phyloP scores from a whole-genome alignment of 2,888 invertebrate genomes.

The Petrolisthes cinctipes region DNA sequence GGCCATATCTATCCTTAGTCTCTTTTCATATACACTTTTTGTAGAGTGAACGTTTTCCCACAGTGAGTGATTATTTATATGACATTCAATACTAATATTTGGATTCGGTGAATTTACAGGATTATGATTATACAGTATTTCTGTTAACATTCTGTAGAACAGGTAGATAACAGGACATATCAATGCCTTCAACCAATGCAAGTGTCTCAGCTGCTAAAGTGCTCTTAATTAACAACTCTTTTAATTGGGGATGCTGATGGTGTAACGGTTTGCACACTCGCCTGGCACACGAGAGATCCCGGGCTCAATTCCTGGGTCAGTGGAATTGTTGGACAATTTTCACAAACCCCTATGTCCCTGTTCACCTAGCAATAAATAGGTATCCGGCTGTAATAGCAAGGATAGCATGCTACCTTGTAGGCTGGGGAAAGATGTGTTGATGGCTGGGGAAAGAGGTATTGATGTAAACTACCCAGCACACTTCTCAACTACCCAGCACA shows the following conservation, averaged over 20 bases:
- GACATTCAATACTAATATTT: not conserved
- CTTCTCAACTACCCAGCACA: too few relatives aligned
- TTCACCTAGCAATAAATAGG: too few relatives aligned
- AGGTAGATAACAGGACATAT: not conserved
- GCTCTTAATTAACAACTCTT: not conserved
- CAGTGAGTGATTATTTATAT: not conserved
- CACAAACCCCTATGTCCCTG: too few relatives aligned
- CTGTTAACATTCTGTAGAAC: not conserved
- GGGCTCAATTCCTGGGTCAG: too few relatives aligned
- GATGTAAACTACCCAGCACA: too few relatives aligned
- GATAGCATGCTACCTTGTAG: not conserved
- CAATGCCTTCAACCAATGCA: not conserved
- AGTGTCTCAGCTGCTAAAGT: slow-evolving; percentile 4
- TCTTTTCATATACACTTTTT: not conserved
- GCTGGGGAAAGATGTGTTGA: too few relatives aligned
- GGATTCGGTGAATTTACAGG: not conserved
- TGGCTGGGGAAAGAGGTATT: too few relatives aligned
- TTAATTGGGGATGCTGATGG: too few relatives aligned
- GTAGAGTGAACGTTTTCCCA: not conserved
- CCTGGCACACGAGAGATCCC: too few relatives aligned
- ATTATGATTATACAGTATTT: not conserved
- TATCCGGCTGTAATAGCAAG: too few relatives aligned
- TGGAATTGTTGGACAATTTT: too few relatives aligned
- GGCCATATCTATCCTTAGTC: not conserved
- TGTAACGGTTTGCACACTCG: not conserved